Conservation (phyloP, 2,113 vertebrate species). For the Sphyrna mokarran region DNA sequence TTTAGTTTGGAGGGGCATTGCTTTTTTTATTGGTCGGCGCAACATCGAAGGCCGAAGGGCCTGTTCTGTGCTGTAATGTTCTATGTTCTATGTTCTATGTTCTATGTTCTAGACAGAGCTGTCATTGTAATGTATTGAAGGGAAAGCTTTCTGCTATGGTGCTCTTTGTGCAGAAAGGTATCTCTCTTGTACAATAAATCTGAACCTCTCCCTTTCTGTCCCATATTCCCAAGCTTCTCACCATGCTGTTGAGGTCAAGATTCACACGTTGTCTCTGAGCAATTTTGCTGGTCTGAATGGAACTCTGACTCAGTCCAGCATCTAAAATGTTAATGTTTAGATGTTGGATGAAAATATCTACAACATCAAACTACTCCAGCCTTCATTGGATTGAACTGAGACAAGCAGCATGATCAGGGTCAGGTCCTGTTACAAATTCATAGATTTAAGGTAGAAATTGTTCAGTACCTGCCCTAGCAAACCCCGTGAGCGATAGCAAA, state of each 20-base stretch:
- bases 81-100: no score
- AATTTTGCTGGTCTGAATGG: not conserved
- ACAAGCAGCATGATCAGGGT: not conserved
- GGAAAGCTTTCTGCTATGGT: not conserved
- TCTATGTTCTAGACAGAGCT: no score
- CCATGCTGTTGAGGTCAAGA: not conserved
- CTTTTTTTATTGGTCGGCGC: no score
- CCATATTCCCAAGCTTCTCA: not conserved
- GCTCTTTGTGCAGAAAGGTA: not conserved
- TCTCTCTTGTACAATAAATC: not conserved
- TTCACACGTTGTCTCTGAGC: not conserved
- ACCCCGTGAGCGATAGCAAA: no score
- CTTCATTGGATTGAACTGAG: not conserved
- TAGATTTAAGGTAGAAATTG: not conserved
- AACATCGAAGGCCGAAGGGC: no score
- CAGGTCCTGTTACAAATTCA: not conserved
- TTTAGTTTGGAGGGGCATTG: no score
- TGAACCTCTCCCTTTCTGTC: not conserved
- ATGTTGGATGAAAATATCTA: not conserved
- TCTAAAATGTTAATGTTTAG: not conserved
- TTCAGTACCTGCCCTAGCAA: not conserved
- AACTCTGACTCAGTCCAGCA: not conserved
- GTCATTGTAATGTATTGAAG: not conserved
- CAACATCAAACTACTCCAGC: not conserved
- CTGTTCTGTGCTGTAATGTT: no score